phyloP scores from a whole-genome alignment of 2,888 invertebrate genomes.

The Rhamphomyia laevipes region DNA sequence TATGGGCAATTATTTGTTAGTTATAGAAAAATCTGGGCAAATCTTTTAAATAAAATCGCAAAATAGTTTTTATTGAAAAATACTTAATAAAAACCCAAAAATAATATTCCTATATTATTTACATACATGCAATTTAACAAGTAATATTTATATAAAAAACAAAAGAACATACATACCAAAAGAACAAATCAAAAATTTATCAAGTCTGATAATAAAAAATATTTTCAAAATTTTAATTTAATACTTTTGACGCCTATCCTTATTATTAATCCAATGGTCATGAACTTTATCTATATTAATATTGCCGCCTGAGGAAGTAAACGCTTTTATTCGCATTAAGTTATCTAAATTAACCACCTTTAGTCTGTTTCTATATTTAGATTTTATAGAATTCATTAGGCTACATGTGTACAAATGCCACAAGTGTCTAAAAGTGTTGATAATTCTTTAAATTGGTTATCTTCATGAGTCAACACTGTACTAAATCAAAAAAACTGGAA shows the following conservation, averaged over 20 bases:
- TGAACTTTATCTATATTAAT: conserved; percentile 4
- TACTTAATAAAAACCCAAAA: neutral
- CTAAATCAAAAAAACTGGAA: too few species aligned
- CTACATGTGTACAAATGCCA: conserved; percentile 1
- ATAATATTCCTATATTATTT: too few species aligned
- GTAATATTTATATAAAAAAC: too few species aligned
- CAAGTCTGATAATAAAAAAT: too few species aligned
- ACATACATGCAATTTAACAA: too few species aligned
- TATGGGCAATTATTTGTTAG: too few species aligned
- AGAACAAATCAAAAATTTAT: too few species aligned
- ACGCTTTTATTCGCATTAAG: conserved; percentile 1
- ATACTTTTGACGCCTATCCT: too few species aligned
- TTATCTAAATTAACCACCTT: conserved; percentile 2
- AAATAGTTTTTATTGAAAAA: neutral
- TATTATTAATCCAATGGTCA: conserved; percentile 3
- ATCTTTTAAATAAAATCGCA: too few species aligned
- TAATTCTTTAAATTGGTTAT: conserved; percentile 2
- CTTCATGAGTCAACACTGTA: neutral
- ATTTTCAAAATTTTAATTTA: too few species aligned
- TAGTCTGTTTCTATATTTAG: conserved; percentile 2
- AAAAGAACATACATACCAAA: too few species aligned
- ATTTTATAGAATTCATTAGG: conserved; percentile 3
- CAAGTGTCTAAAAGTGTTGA: conserved; percentile 2
- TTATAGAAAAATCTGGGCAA: too few species aligned
- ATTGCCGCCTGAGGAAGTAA: neutral